Evolutionary conservation across 2,797 vertebrate genomes (phyloP).

Genomic region (Lepilemur septentrionalis): DNA sequence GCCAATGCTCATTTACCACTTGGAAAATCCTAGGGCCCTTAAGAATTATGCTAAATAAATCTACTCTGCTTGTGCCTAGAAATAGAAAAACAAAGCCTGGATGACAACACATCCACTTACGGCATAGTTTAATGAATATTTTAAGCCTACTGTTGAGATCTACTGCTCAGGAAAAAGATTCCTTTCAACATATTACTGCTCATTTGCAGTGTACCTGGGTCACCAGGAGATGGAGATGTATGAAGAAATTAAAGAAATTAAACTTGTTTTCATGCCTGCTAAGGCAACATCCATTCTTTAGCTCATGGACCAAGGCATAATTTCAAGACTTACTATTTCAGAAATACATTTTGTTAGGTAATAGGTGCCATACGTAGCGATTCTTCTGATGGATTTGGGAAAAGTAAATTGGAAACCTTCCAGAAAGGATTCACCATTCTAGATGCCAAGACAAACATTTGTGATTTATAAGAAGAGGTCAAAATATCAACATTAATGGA

Average conservation of each 20-base stretch:
- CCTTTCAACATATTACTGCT: neutral
- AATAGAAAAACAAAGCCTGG: neutral
- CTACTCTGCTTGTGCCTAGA: neutral
- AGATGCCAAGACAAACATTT: neutral
- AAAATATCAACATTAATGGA: neutral
- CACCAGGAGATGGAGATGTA: neutral
- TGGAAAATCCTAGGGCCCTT: neutral
- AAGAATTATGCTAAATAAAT: neutral
- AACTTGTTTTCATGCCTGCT: neutral
- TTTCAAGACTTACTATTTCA: neutral
- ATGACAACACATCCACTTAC: neutral
- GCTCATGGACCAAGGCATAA: neutral
- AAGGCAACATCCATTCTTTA: neutral
- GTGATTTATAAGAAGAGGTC: neutral
- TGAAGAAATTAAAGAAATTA: neutral
- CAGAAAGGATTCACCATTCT: neutral
- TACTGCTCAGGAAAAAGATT: neutral
- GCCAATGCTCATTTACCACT: neutral
- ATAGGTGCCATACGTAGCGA: neutral
- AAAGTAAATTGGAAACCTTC: neutral
- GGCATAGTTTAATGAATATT: neutral
- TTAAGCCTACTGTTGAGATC: neutral
- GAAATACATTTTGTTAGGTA: neutral
- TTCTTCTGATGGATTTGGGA: neutral
- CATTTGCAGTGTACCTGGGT: neutral